Base-by-base conservation (phyloP, 2,888 invertebrate genomes). In the Leistus spinibarbis region DNA sequence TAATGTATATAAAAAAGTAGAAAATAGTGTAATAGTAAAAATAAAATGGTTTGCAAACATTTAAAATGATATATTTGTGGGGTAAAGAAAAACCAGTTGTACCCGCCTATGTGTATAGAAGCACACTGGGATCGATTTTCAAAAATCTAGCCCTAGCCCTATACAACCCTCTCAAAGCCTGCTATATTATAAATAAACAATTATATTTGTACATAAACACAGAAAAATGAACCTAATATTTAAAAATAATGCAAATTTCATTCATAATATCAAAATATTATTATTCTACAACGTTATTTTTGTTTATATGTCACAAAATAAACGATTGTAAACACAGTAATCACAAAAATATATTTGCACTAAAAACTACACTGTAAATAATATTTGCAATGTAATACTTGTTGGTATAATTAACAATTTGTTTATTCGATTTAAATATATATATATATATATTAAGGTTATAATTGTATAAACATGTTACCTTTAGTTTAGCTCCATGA, bases 101-200 rank as follows among this genome's bases (percentile, higher is more conserved):
- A 40, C 40, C 66, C 73, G 73, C 73, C 73, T 62, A 73, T 73
- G 73, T 62, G 9, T 54, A n/a, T 53, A 72, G 53, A 53, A 64
- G 72, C 64, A 64, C 54, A 19, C n/a, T n/a, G n/a, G 66, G 67
- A 73, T 73, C 73, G 73, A 73, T 73, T 73, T 73, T 73, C 67
- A 73, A 73, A 73, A 73, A 67, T 67, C 73, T 73, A 73, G 73
- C 67, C 67, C 72, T 73, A 73, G 20, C 27, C 53, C 20, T 40
- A 40, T 13, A 40, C 40, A 40, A 40, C 40, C 13, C 62, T 73
- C 10, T 17, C 60, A 17, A 73, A 65, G 62, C 60, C 10, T 60
- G 19, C 17, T 60, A 60, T 17, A 16, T 60, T 60, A 60, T 60
- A 60, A 60, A 60, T 20, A 60, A 60, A 60, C 60, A 60, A 60